These are phyloP conservation scores for Tragelaphus imberbis DNA, from an alignment of 2,113 vertebrate species.

Conservation along the genomic window DNA sequence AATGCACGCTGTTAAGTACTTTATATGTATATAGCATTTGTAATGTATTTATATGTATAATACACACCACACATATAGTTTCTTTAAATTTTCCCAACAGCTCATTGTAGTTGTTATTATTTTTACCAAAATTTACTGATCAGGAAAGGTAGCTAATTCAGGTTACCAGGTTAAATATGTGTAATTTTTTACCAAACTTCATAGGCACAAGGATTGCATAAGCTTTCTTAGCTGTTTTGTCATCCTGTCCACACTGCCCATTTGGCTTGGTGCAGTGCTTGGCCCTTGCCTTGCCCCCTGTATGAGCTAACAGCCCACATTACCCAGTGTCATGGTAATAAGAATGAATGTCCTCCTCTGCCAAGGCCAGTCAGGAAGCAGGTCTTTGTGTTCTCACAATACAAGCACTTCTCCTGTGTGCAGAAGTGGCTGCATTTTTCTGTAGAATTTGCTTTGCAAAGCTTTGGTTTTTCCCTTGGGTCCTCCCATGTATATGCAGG, in stretches of 20 bases:
- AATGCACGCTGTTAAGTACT: background rate
- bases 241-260: background rate
- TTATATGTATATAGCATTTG: background rate
- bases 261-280: background rate
- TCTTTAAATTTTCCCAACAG: background rate
- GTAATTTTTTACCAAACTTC: background rate
- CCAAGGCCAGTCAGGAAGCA: background rate
- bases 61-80: background rate
- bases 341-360: background rate
- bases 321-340: too few species aligned
- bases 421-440: background rate
- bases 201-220: background rate
- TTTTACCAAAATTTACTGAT: background rate
- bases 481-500: background rate
- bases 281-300: background rate
- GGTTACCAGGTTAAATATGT: background rate
- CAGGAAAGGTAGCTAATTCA: background rate
- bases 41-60: background rate
- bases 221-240: background rate
- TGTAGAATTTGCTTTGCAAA: background rate
- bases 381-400: background rate
- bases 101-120: background rate
- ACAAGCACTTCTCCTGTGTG: background rate
- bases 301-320: background rate
- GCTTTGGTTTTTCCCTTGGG: background rate